A percentile compares a stretch with the other conserved stretches of the same genome.
These are phyloP conservation scores for Nematolebias whitei DNA, from an alignment of 2,113 vertebrate genomes.

Conservation along the genomic window DNA sequence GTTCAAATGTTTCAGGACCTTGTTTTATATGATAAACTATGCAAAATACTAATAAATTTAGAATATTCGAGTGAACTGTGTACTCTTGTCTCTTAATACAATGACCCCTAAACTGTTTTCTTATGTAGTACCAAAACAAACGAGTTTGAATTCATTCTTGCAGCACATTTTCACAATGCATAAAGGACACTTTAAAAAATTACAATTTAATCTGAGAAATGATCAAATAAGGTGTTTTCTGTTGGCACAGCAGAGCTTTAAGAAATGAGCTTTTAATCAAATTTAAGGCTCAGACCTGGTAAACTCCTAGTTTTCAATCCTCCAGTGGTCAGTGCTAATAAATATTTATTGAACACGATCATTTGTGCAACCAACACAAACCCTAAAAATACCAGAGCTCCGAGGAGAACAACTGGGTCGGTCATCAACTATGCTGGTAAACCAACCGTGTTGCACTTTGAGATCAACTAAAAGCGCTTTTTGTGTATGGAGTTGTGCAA, in stretches of 20 bases:
- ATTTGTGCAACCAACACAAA: constrained; percentile 53
- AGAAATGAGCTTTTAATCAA: constrained; percentile 1
- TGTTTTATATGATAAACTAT: not conserved
- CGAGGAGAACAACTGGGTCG: constrained; percentile 11
- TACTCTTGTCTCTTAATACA: not conserved
- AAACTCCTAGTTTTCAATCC: constrained; percentile 5
- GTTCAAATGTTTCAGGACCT: not conserved
- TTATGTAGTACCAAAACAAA: too few relatives aligned
- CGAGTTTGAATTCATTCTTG: too few relatives aligned
- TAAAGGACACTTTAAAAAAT: not conserved
- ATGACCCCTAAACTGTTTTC: not conserved
- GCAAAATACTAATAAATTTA: constrained; percentile 8
- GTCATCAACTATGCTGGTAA: constrained; percentile 16
- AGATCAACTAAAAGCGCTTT: constrained; percentile 23
- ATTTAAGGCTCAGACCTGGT: constrained; percentile 6
- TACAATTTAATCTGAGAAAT: not conserved
- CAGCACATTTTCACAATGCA: too few relatives aligned
- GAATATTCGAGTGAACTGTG: not conserved
- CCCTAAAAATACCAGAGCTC: constrained; percentile 49
- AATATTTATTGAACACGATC: constrained; percentile 47
- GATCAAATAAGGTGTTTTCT: not conserved
- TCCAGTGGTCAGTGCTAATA: constrained; percentile 43
- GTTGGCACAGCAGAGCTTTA: not conserved
- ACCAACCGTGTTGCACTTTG: not conserved
- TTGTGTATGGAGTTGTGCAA: constrained; percentile 30